These are phyloP conservation scores for Apistogramma diplotaenia DNA, from an alignment of 2,113 vertebrate genomes.

Conservation along the genomic window DNA sequence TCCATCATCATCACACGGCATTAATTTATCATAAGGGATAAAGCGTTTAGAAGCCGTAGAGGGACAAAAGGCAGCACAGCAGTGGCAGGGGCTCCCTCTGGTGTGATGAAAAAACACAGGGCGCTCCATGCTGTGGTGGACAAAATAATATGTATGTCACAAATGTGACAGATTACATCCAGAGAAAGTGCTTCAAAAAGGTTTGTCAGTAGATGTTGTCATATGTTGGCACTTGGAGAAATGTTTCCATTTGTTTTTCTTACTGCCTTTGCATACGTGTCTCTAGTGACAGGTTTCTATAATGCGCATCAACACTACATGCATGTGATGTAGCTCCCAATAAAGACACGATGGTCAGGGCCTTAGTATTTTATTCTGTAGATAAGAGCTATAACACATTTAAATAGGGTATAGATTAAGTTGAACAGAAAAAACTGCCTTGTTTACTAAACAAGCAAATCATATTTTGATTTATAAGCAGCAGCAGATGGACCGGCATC, in stretches of 20 bases:
- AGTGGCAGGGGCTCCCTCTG: slow-evolving; percentile 62
- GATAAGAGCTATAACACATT: too few relatives aligned
- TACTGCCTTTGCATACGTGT: too few relatives aligned
- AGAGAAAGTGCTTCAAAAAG: slow-evolving; percentile 4
- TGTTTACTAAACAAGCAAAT: not conserved
- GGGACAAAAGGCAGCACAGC: slow-evolving; percentile 20
- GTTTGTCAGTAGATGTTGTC: not conserved
- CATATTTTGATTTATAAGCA: not conserved
- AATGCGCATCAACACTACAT: too few relatives aligned
- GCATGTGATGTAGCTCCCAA: not conserved
- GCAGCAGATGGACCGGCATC: not conserved
- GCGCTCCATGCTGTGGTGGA: slow-evolving; percentile 11
- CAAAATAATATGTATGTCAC: slow-evolving; percentile 9
- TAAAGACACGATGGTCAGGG: not conserved
- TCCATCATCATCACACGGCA: slow-evolving; percentile 60
- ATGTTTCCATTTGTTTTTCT: not conserved
- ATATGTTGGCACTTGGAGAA: not conserved
- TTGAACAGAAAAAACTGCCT: not conserved
- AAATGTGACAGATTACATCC: slow-evolving; percentile 20
- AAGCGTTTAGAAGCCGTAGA: slow-evolving; percentile 20
- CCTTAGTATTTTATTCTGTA: not conserved
- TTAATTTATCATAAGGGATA: slow-evolving; percentile 57
- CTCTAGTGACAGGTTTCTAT: too few relatives aligned
- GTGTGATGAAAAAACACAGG: slow-evolving; percentile 48
- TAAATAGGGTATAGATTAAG: too few relatives aligned